Evolutionary conservation across 37 sponge, comb jelly and placozoan species (phyloP), one percentile per base, ranked within the genome.

Genomic region (Dysidea cf. avara): DNA sequence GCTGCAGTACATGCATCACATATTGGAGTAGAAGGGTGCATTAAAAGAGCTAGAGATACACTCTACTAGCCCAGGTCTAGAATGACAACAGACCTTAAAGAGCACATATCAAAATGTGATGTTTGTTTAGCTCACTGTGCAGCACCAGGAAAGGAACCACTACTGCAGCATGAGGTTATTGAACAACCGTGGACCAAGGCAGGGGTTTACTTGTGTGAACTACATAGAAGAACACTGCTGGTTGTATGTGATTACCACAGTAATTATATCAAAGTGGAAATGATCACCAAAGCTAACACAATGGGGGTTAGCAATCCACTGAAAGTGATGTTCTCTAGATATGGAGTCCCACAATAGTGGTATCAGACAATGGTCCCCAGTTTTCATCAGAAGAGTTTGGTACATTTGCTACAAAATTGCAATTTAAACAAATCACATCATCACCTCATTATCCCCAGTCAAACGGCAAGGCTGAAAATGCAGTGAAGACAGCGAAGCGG

Each of bases 401-500:
- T 12, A 37, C 5, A 3, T 84, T 84, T 66, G 39, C 85, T 30
- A 56, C 7, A 5, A 25, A 33, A n/a, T 84, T 61, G 69, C 56
- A 64, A 33, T 84, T 78, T 37, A 21, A 26, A 53, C 75, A 74
- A 43, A 3, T 3, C 11, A 65, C 75, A 30, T 43, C 53, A 1
- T 48, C 50, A 2, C 80, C 80, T 33, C 46, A 68, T 25, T 67
- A 78, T 57, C 76, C 76, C 17, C 76, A 75, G 53, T 73, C 68
- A 16, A 83, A 83, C 68, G n/a, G n/a, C n/a, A n/a, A n/a, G n/a
- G n/a, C n/a, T n/a, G n/a, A n/a, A n/a, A n/a, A n/a, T n/a, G n/a
- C 71, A 39, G 74, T 83, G 1, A 67, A 75, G 54, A 83, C 83
- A 11, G 69, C 67, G 4, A 82, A 82, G 39, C 47, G 68, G 34